A percentile compares a stretch with the other conserved stretches of the same genome.
Evolutionary conservation across 1,140 invertebrate genomes (phyloP).

Genomic region (Drosophila subpulchrella): DNA sequence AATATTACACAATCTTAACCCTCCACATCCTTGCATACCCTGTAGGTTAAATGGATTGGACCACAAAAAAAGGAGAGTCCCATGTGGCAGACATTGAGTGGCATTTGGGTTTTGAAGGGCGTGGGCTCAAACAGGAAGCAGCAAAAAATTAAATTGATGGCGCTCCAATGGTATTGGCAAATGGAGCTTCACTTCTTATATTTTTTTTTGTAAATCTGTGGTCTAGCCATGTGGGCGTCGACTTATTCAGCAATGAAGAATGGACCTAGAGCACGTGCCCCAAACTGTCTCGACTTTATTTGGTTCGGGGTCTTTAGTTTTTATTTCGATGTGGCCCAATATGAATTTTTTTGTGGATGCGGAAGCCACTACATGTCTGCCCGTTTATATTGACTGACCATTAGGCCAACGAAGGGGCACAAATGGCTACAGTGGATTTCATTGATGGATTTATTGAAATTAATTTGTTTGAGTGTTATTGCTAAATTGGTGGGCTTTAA

Average conservation of each 20-base stretch:
- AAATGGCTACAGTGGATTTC: slow-evolving; percentile 15
- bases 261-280: slow-evolving; percentile 35
- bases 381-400: slow-evolving; percentile 33
- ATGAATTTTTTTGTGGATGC: slow-evolving; percentile 20
- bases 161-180: slow-evolving; percentile 51
- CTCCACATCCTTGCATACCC: slow-evolving; percentile 9
- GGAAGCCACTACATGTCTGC: slow-evolving; percentile 26
- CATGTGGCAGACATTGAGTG: slow-evolving; percentile 39
- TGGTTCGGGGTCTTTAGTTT: slow-evolving; percentile 32
- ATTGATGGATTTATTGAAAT: slow-evolving; percentile 82
- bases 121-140: slow-evolving; percentile 61
- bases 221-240: slow-evolving; percentile 48
- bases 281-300: slow-evolving; percentile 24
- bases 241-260: not conserved
- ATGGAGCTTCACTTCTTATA: slow-evolving; percentile 28
- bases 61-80: slow-evolving; percentile 1
- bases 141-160: slow-evolving; percentile 70
- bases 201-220: not conserved
- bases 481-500: slow-evolving; percentile 26
- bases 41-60: not conserved
- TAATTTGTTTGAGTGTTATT: slow-evolving; percentile 69
- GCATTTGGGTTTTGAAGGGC: slow-evolving; percentile 44
- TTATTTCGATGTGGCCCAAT: slow-evolving; percentile 20
- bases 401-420: slow-evolving; percentile 34
- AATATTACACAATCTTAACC: not conserved